phyloP scores from a whole-genome alignment of 2,797 vertebrate species.

The Apogon talboti region DNA sequence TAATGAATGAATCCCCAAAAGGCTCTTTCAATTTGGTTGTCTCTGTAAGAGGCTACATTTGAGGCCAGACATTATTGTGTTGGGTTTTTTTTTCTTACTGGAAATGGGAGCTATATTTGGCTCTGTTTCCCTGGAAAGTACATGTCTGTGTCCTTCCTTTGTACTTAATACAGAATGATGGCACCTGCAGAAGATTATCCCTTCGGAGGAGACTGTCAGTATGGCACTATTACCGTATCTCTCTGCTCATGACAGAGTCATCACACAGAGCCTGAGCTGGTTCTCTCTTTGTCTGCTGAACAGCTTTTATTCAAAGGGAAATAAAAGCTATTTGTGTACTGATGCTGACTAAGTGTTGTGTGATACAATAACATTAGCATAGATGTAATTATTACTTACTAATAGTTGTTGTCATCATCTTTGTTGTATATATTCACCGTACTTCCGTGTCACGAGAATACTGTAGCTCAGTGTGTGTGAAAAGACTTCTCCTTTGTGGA shows the following conservation, averaged over 20 bases:
- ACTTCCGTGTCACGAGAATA: not conserved
- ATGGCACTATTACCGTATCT: conserved; percentile 50
- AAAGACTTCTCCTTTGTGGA: not conserved
- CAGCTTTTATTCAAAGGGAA: conserved; percentile 33
- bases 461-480: not conserved
- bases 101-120: conserved; percentile 62
- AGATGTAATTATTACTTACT: conserved; percentile 11
- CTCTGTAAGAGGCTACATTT: not conserved
- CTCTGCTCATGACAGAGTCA: conserved; percentile 36
- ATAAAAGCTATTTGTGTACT: conserved; percentile 11
- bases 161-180: conserved; percentile 60
- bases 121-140: conserved; percentile 56
- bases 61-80: conserved; percentile 35
- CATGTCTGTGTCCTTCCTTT: conserved; percentile 47
- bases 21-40: conserved; percentile 12
- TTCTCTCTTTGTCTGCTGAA: conserved; percentile 22
- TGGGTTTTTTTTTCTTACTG: conserved; percentile 46
- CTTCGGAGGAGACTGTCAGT: conserved; percentile 30
- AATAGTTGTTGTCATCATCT: conserved; percentile 5
- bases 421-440: not conserved
- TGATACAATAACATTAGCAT: not conserved
- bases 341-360: conserved; percentile 9
- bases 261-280: conserved; percentile 9
- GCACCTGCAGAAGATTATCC: conserved; percentile 57
- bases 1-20: too few species aligned